phyloP scores from a whole-genome alignment of 2,113 vertebrate species.

The Mormoops blainvillei region DNA sequence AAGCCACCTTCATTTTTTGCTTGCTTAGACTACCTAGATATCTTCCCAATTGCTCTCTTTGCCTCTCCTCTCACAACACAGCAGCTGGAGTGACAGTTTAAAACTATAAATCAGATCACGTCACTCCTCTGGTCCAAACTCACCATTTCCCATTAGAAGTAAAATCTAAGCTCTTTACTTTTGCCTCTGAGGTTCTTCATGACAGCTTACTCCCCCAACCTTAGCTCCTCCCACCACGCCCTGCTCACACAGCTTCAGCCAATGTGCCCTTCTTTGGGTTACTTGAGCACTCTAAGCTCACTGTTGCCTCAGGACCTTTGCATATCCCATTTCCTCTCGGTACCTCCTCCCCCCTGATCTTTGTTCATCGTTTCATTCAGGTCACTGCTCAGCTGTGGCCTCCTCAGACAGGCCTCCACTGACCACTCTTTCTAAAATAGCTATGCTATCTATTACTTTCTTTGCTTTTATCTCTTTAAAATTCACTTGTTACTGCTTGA shows the following conservation, averaged over 20 bases:
- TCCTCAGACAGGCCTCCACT: background rate
- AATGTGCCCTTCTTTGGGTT: background rate
- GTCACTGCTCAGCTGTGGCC: background rate
- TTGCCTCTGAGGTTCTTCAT: background rate
- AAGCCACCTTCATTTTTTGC: background rate
- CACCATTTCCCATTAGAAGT: background rate
- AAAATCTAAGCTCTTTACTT: background rate
- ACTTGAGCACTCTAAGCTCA: background rate
- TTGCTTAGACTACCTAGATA: too few relatives aligned
- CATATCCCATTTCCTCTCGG: background rate
- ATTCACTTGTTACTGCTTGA: background rate
- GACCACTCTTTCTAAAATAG: background rate
- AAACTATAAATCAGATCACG: background rate
- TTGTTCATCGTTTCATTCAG: background rate
- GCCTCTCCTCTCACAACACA: background rate
- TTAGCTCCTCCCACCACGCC: rapidly evolving
- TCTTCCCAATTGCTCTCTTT: background rate
- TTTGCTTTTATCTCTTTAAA: background rate
- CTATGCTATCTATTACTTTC: background rate
- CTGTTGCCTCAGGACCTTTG: background rate
- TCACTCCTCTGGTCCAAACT: background rate
- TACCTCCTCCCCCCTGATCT: background rate
- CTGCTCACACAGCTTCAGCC: background rate
- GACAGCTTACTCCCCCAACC: too few relatives aligned
- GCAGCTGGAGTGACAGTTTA: background rate